Evolutionary conservation across 2,888 invertebrate species (phyloP).

Genomic region (Acanthacorydalis orientalis): DNA sequence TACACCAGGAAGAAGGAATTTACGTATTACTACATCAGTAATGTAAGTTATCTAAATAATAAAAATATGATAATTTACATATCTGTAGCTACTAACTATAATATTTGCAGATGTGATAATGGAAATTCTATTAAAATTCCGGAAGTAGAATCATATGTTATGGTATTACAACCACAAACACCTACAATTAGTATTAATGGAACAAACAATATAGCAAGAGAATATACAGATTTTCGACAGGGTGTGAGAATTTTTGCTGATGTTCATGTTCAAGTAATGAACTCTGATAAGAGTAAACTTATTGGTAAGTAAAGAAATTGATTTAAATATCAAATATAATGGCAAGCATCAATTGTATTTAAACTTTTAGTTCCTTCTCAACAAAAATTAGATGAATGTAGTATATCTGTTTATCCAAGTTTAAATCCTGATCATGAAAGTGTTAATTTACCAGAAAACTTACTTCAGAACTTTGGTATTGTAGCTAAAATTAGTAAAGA

Average conservation of each 20-base stretch:
- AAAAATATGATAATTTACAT: neutral
- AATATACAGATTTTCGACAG: conserved; percentile 69
- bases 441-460: conserved; percentile 53
- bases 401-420: conserved; percentile 85
- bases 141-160: conserved; percentile 67
- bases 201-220: conserved; percentile 62
- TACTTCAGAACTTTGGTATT: conserved; percentile 58
- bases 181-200: conserved; percentile 74
- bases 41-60: conserved; percentile 31
- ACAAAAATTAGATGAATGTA: conserved; percentile 80
- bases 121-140: conserved; percentile 57
- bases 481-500: conserved; percentile 80
- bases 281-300: conserved; percentile 12
- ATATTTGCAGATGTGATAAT: conserved; percentile 47
- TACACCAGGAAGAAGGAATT: conserved; percentile 84
- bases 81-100: neutral
- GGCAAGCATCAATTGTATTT: neutral
- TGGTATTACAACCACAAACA: conserved; percentile 72
- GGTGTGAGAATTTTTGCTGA: conserved; percentile 84
- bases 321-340: too few relatives aligned
- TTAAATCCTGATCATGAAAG: conserved; percentile 92
- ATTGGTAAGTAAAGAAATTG: conserved; percentile 7
- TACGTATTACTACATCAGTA: conserved; percentile 66
- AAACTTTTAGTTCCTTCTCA: conserved; percentile 15
- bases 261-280: conserved; percentile 51